Conservation (phyloP, 2,113 vertebrate species). For the Lophochroa leadbeateri region DNA sequence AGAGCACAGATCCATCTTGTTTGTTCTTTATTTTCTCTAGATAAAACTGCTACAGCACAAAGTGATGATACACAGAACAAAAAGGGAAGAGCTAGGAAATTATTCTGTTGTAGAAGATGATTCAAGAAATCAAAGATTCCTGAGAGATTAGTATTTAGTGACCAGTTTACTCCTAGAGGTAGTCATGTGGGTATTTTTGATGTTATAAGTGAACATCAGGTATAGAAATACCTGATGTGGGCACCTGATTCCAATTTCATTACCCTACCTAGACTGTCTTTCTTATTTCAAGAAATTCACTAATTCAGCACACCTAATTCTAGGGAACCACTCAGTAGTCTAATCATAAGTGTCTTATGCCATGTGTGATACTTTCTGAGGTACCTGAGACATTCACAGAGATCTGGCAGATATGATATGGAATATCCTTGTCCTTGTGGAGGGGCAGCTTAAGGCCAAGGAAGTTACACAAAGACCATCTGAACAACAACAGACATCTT, state of each 20-base stretch:
- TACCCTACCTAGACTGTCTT: neutral
- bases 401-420: neutral
- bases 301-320: neutral
- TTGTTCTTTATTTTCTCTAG: neutral
- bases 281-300: neutral
- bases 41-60: neutral
- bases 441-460: neutral
- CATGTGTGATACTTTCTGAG: neutral
- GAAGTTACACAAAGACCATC: neutral
- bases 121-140: neutral
- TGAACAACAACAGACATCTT: neutral
- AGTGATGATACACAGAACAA: neutral
- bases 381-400: neutral
- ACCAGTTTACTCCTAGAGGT: neutral
- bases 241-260: neutral
- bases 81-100: neutral
- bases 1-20: neutral
- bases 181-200: neutral
- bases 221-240: neutral
- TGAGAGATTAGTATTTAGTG: neutral
- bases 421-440: neutral
- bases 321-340: neutral
- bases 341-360: neutral
- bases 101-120: neutral
- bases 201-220: neutral